Evolutionary conservation across 2,797 vertebrate species (phyloP).

Genomic region (Varecia variegata): DNA sequence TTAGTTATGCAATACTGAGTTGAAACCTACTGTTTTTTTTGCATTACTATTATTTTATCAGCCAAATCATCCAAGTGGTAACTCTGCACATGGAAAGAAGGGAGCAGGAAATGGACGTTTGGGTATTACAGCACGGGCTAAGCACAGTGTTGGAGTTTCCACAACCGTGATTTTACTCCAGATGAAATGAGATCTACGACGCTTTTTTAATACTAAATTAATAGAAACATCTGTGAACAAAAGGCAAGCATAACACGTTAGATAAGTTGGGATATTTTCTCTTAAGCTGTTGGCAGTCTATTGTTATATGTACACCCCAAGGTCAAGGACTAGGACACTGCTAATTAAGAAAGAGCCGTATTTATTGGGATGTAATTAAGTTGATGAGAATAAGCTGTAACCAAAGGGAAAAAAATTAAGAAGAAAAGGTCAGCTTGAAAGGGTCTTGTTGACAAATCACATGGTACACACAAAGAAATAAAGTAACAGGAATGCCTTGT

Average conservation of each 20-base stretch:
- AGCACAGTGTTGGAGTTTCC: background rate
- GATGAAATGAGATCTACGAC: background rate
- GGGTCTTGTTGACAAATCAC: background rate
- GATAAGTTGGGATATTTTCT: background rate
- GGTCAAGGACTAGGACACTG: background rate
- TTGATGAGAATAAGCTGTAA: background rate
- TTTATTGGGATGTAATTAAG: slow-evolving; percentile 41
- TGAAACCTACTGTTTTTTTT: background rate
- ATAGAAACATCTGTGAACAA: background rate
- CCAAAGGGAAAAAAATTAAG: background rate
- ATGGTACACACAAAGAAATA: background rate
- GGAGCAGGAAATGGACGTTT: background rate
- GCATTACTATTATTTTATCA: background rate
- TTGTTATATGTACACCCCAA: background rate
- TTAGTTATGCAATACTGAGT: background rate
- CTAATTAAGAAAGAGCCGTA: slow-evolving; percentile 46
- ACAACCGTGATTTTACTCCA: background rate
- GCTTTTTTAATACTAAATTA: background rate
- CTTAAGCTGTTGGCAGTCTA: background rate
- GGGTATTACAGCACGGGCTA: background rate
- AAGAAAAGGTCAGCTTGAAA: background rate
- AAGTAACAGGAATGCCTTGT: background rate
- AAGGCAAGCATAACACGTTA: background rate
- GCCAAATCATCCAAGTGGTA: background rate
- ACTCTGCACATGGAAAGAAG: background rate